Evolutionary conservation across 2,113 vertebrate genomes (phyloP).

Genomic region (Nanger granti): DNA sequence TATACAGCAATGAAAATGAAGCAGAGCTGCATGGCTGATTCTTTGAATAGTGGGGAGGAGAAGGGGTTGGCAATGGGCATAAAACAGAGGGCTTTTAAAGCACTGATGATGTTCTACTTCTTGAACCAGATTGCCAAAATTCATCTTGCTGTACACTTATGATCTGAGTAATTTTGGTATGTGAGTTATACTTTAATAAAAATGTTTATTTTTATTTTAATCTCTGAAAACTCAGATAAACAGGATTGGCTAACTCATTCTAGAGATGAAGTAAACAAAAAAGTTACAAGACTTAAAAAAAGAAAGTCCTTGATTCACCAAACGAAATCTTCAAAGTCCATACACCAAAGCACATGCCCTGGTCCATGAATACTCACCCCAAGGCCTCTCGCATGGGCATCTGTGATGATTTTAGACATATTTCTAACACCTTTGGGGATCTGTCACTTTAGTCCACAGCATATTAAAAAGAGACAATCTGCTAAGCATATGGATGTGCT

Average conservation of each 20-base stretch:
- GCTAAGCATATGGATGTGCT: not conserved
- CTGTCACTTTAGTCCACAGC: not conserved
- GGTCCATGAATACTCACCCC: not conserved
- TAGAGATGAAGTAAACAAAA: not conserved
- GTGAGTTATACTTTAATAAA: not conserved
- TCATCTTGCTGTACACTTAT: not conserved
- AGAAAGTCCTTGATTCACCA: not conserved
- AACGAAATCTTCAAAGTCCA: not conserved
- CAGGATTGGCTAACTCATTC: not conserved
- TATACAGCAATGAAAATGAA: not conserved
- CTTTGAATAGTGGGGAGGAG: not conserved
- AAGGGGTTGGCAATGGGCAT: not conserved
- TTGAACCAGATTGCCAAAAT: not conserved
- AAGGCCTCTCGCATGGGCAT: not conserved
- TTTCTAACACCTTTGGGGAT: not conserved
- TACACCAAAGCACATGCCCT: not conserved
- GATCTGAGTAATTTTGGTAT: not conserved
- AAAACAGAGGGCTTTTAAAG: not conserved
- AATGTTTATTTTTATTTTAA: not conserved
- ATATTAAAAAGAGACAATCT: constrained; percentile 20
- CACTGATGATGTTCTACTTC: not conserved
- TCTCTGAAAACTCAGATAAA: not conserved
- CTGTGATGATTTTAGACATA: not conserved
- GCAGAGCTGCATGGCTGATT: not conserved
- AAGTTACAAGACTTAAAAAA: not conserved